Evolutionary conservation across 2,888 invertebrate genomes (phyloP), one percentile per base, ranked within the genome.

Genomic region (Hedya salicella): DNA sequence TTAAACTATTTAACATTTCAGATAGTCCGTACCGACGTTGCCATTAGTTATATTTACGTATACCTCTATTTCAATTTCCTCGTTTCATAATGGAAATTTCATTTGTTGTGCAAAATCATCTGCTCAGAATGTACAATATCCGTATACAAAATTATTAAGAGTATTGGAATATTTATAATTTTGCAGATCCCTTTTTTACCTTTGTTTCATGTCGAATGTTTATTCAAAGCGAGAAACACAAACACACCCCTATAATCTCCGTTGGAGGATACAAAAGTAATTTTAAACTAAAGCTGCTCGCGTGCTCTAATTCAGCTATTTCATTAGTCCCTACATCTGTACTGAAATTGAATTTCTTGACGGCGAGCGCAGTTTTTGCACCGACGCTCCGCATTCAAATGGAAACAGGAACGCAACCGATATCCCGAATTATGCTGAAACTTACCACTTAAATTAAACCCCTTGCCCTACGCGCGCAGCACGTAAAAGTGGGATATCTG

Each of bases 301-400:
- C 30, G 48, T 14, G 59, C 36, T 52, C 53, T 66, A 66, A 66
- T 66, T 66, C 66, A 54, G 42, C 60, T 14, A 66, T 61, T 66
- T 61, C 66, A 61, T 66, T 66, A 61, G 66, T 61, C 40, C 52
- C 49, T 54, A 48, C 66, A 66, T 66, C 54, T 66, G 54, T 66
- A 49, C 54, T 60, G 60, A 61, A 66, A 66, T 66, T 66, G 66
- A 61, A 66, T 61, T 54, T 48, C 60, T 61, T 42, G 53, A 54
- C 52, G 32, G 60, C 30, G 19, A 53, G 48, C 48, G 53, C 54
- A 42, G 46, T 66, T 61, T 66, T 66, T 61, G 46, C 66, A 40
- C 21, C 59, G 52, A 59, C 60, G 30, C 40, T 66, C 50, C 13
- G 52, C 36, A 59, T 65, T 59, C 17, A 65, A 59, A 65, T 65